phyloP scores from a whole-genome alignment of 2,113 vertebrate species.

The Microtus oregoni region DNA sequence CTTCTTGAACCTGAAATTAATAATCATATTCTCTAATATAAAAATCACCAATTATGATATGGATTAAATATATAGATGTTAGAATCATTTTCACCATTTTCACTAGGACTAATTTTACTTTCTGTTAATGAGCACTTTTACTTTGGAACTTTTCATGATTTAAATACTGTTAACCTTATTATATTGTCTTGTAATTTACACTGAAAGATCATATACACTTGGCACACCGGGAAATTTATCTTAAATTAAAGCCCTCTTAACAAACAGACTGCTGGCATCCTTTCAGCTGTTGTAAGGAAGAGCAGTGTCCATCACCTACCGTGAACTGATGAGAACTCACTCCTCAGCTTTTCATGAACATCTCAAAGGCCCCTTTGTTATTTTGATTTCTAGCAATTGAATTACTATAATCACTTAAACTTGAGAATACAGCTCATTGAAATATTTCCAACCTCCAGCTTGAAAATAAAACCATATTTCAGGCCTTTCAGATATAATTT shows the following conservation, averaged over 20 bases:
- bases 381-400: slow-evolving; percentile 44
- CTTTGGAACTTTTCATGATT: not conserved
- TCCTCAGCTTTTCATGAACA: not conserved
- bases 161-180: not conserved
- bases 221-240: not conserved
- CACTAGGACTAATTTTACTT: not conserved
- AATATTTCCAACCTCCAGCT: not conserved
- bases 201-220: not conserved
- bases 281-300: slow-evolving; percentile 3
- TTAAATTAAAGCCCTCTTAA: slow-evolving; percentile 16
- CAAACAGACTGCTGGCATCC: not conserved
- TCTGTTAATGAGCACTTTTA: not conserved
- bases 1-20: not conserved
- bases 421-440: not conserved
- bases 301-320: not conserved
- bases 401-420: slow-evolving; percentile 22
- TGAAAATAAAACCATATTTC: slow-evolving; percentile 18
- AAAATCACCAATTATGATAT: not conserved
- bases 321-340: not conserved
- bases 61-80: not conserved
- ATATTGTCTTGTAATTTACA: not conserved
- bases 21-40: not conserved
- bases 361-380: not conserved
- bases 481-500: not conserved
- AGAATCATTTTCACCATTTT: slow-evolving; percentile 14